phyloP scores from a whole-genome alignment of 1,140 invertebrate genomes.

The Idris sp. region DNA sequence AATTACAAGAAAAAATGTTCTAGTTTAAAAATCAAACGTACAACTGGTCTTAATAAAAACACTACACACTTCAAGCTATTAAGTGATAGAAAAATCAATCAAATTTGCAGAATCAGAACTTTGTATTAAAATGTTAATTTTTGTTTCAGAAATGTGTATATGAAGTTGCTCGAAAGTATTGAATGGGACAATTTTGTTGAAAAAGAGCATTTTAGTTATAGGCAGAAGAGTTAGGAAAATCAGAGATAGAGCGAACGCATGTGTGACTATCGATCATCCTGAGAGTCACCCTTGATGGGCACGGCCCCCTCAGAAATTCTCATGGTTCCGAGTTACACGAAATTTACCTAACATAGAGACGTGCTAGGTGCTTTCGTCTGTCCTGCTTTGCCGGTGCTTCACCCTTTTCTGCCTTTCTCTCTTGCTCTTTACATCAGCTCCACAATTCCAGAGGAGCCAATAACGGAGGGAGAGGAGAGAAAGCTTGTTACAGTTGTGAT shows the following conservation, averaged over 20 bases:
- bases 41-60: no score
- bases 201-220: no score
- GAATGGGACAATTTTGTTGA: no score
- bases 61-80: no score
- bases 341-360: constrained; percentile 76
- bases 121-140: no score
- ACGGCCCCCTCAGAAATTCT: constrained; percentile 66
- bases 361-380: constrained; percentile 64
- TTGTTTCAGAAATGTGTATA: no score
- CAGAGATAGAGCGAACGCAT: constrained; percentile 58
- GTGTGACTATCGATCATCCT: constrained; percentile 66
- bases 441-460: constrained; percentile 59
- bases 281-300: constrained; percentile 60
- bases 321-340: constrained; percentile 71
- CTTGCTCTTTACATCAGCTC: constrained; percentile 60
- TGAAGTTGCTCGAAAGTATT: no score
- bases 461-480: constrained; percentile 57
- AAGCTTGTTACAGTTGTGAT: constrained; percentile 73
- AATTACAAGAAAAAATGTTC: no score
- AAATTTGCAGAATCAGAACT: no score
- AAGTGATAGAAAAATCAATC: no score
- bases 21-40: no score
- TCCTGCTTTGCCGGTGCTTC: constrained; percentile 46
- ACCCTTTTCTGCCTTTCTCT: constrained; percentile 44
- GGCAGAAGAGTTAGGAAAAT: constrained; percentile 50